Evolutionary conservation across 2,888 invertebrate species (phyloP).

Genomic region (Diarsia brunnea): DNA sequence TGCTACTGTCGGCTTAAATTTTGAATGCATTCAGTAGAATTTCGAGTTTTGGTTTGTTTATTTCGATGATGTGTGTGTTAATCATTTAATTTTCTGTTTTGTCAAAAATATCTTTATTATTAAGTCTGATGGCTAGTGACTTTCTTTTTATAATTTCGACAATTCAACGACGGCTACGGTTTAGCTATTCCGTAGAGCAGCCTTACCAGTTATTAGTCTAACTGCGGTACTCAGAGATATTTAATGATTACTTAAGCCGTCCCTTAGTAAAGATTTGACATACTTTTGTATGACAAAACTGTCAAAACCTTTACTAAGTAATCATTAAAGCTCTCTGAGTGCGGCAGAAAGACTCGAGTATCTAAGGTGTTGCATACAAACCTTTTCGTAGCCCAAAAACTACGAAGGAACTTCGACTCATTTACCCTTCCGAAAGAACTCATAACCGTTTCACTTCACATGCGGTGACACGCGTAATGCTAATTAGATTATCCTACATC

Average conservation of each 20-base stretch:
- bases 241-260: too few relatives aligned
- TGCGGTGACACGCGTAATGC: constrained; percentile 30
- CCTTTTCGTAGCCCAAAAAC: background rate
- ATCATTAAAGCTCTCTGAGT: too few relatives aligned
- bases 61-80: background rate
- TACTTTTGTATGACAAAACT: too few relatives aligned
- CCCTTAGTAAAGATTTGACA: too few relatives aligned
- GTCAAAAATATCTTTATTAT: background rate
- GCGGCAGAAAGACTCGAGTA: too few relatives aligned
- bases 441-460: constrained; percentile 36
- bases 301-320: too few relatives aligned
- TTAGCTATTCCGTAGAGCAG: background rate
- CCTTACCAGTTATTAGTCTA: background rate
- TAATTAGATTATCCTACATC: constrained; percentile 64
- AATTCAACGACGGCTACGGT: background rate
- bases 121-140: background rate
- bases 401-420: background rate
- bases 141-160: background rate
- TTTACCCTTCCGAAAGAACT: constrained; percentile 23
- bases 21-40: background rate
- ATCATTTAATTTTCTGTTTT: background rate
- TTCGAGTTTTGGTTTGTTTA: background rate
- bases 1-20: background rate
- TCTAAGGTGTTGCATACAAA: background rate
- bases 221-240: too few relatives aligned